Conservation (phyloP, 2,888 invertebrate species). For the Rhyacophila evoluta region DNA sequence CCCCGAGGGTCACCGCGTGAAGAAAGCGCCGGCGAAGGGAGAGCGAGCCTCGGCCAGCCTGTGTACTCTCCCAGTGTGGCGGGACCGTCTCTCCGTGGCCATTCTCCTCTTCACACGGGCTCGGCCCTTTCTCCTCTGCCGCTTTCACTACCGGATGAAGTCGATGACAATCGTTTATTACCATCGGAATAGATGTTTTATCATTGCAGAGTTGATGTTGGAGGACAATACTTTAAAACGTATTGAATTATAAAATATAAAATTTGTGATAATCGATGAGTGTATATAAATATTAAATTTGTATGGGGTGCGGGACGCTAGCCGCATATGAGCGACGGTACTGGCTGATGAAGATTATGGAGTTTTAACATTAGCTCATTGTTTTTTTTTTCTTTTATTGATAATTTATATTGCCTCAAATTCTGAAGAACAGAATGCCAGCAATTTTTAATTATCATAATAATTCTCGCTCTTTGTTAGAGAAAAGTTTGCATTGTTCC, state of each 20-base stretch:
- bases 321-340: no score
- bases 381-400: no score
- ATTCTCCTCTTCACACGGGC: conserved; percentile 53
- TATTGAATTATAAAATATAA: conserved; percentile 28
- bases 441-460: no score
- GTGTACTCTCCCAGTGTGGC: conserved; percentile 54
- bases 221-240: neutral
- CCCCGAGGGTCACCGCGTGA: conserved; percentile 50
- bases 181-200: neutral
- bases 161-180: conserved; percentile 25
- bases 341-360: no score
- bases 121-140: conserved; percentile 39
- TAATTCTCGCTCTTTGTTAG: no score
- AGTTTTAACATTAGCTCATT: no score
- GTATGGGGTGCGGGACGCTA: neutral
- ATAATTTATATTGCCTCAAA: no score
- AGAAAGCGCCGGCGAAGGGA: conserved; percentile 32
- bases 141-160: conserved; percentile 41
- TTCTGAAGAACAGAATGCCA: no score
- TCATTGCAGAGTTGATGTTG: neutral
- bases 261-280: conserved; percentile 48
- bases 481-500: no score
- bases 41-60: conserved; percentile 40
- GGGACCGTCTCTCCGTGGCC: conserved; percentile 42
- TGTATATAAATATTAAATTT: conserved; percentile 27